A percentile compares a stretch with the other conserved stretches of the same genome.
phyloP scores from a whole-genome alignment of 2,888 invertebrate species.

The Idaea aversata region DNA sequence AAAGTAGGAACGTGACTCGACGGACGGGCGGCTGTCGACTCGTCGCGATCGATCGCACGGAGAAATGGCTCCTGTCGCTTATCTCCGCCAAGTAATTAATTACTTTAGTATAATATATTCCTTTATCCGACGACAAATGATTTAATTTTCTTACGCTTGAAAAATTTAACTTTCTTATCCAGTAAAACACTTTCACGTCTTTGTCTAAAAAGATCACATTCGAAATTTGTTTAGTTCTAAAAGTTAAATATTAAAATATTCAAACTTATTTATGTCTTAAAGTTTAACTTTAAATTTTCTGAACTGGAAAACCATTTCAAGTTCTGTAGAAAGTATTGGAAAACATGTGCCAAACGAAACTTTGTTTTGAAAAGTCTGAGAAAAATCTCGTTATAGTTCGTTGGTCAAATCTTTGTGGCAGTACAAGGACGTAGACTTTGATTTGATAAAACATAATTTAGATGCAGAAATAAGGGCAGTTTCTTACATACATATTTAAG shows the following conservation, averaged over 20 bases:
- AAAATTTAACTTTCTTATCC: background rate
- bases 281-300: background rate
- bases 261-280: background rate
- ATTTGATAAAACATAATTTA: background rate
- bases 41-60: constrained; percentile 24
- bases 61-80: constrained; percentile 20
- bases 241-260: background rate
- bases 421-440: background rate
- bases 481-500: background rate
- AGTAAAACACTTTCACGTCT: background rate
- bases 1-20: constrained; percentile 21
- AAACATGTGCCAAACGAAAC: background rate
- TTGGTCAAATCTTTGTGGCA: background rate
- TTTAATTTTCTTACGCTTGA: no score
- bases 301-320: background rate
- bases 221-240: background rate
- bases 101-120: constrained; percentile 12
- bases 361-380: background rate
- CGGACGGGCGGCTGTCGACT: constrained; percentile 14
- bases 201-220: background rate
- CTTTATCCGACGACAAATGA: background rate
- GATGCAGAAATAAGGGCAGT: background rate
- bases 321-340: background rate
- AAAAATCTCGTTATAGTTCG: background rate
- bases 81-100: constrained; percentile 13